phyloP scores from a whole-genome alignment of 2,113 vertebrate species.

The Ceratotherium simum region DNA sequence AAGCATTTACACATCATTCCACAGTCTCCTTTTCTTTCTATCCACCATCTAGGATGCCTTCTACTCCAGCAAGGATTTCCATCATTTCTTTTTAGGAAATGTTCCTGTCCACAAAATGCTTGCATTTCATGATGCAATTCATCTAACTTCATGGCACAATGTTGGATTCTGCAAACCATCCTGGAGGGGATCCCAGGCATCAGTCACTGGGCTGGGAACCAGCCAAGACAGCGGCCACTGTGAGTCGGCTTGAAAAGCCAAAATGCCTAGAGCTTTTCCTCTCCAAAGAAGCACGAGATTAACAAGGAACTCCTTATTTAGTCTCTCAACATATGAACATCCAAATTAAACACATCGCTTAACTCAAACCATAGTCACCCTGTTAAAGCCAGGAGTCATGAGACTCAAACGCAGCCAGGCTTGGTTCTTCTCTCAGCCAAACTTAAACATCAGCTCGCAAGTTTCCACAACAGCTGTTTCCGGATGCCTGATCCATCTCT shows the following conservation, averaged over 20 bases:
- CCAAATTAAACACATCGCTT: neutral
- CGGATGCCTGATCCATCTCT: fast-evolving
- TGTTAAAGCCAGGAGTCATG: neutral
- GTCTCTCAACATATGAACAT: neutral
- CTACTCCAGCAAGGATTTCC: no score
- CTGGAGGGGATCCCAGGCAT: neutral
- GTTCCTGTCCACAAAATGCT: neutral
- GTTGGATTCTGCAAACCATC: neutral
- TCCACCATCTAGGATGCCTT: neutral
- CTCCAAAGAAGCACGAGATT: neutral
- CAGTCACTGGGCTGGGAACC: neutral
- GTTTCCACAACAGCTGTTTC: neutral
- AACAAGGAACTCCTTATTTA: neutral
- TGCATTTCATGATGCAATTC: neutral
- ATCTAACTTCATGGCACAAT: fast-evolving
- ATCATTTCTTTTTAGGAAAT: neutral
- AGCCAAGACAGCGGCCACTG: neutral
- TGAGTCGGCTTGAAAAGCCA: neutral
- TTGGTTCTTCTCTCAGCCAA: neutral
- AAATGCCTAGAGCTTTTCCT: neutral
- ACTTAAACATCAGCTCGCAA: neutral
- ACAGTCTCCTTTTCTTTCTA: neutral
- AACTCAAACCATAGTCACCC: neutral
- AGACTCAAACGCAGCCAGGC: neutral
- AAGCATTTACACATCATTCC: neutral